phyloP scores from a whole-genome alignment of 2,888 invertebrate species.

The Drosophila leonis region DNA sequence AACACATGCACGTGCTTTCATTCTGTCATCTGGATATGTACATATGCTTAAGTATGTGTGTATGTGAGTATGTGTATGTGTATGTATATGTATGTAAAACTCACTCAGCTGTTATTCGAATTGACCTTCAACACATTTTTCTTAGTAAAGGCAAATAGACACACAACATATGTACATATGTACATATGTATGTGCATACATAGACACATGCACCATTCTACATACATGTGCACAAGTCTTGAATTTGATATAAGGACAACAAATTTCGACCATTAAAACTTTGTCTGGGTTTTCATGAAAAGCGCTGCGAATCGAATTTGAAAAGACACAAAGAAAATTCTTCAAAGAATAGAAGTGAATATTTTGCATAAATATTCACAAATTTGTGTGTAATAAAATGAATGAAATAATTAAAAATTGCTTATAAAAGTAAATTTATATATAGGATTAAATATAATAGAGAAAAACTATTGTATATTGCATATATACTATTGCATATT shows the following conservation, averaged over 20 bases:
- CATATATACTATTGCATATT: too few species aligned
- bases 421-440: too few species aligned
- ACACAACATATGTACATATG: neutral
- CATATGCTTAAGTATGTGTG: neutral
- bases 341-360: neutral
- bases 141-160: slow-evolving; percentile 2
- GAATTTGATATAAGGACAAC: neutral
- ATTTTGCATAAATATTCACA: neutral
- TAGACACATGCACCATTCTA: neutral
- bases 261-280: neutral
- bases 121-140: slow-evolving; percentile 54
- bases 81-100: slow-evolving; percentile 8
- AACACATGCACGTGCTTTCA: slow-evolving; percentile 37
- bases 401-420: neutral
- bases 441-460: too few species aligned
- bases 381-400: neutral
- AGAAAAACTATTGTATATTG: too few species aligned
- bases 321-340: neutral
- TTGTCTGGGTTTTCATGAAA: neutral
- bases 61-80: neutral
- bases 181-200: too few species aligned
- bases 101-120: slow-evolving; percentile 46
- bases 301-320: neutral
- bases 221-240: slow-evolving; percentile 2
- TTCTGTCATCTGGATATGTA: neutral